Evolutionary conservation across 1,140 invertebrate species (phyloP).

Genomic region (Magallana ariakensis): DNA sequence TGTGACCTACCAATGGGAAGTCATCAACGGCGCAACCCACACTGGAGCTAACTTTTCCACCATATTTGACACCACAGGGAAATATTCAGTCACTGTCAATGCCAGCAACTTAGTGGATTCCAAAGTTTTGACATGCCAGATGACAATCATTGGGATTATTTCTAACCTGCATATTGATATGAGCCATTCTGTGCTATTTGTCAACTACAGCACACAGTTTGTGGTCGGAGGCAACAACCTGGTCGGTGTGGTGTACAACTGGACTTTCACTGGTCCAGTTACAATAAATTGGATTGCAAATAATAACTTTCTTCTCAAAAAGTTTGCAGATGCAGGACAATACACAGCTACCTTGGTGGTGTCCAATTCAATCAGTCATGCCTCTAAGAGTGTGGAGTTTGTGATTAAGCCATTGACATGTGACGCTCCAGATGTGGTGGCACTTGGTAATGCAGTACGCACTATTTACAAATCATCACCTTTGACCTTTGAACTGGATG

Average conservation of each 20-base stretch:
- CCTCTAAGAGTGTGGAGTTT: conserved; percentile 51
- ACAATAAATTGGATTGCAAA: conserved; percentile 44
- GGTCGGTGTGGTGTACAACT: conserved; percentile 60
- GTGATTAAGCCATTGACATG: conserved; percentile 65
- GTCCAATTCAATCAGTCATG: conserved; percentile 61
- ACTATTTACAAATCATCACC: conserved; percentile 56
- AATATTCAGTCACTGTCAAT: conserved; percentile 62
- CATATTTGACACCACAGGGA: conserved; percentile 49
- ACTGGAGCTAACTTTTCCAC: conserved; percentile 38
- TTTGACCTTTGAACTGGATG: conserved; percentile 63
- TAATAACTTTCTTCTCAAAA: conserved; percentile 49
- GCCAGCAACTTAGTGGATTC: conserved; percentile 61
- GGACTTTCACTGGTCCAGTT: conserved; percentile 60
- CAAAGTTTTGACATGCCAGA: conserved; percentile 38
- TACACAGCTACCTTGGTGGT: conserved; percentile 59
- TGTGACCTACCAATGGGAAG: conserved; percentile 51
- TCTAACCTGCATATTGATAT: conserved; percentile 49
- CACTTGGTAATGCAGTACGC: conserved; percentile 50
- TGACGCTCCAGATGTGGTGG: conserved; percentile 57
- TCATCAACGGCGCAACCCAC: background rate
- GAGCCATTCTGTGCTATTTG: conserved; percentile 52
- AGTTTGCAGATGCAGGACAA: conserved; percentile 54
- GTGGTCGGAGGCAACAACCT: conserved; percentile 57
- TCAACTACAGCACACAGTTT: conserved; percentile 61
- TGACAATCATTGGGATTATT: conserved; percentile 60